phyloP scores from a whole-genome alignment of 2,797 vertebrate species.

The Protonibea diacanthus region DNA sequence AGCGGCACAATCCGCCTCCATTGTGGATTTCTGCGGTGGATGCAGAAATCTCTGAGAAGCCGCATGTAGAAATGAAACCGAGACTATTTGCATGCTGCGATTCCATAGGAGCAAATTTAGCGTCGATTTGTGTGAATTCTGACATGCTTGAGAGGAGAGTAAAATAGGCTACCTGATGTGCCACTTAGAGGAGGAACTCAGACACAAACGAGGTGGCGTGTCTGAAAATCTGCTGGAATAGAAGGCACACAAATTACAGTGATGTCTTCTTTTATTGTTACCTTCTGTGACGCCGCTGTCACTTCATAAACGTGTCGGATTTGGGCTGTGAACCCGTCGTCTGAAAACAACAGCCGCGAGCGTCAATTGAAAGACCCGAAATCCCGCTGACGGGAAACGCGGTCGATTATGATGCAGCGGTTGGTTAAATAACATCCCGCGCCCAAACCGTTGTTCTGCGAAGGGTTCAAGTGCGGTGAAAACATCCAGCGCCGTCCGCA shows the following conservation, averaged over 20 bases:
- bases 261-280: conserved; percentile 2
- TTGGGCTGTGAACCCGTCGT: neutral
- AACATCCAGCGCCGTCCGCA: conserved; percentile 41
- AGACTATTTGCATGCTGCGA: neutral
- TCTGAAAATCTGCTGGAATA: neutral
- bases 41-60: neutral
- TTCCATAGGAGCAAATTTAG: neutral
- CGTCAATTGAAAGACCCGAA: conserved; percentile 15
- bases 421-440: conserved; percentile 55
- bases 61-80: neutral
- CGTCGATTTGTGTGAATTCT: neutral
- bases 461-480: conserved; percentile 62
- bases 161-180: neutral
- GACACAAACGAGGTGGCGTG: neutral
- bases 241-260: neutral
- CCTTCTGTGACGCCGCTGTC: conserved; percentile 6
- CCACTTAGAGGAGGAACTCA: neutral
- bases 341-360: conserved; percentile 7
- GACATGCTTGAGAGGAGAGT: neutral
- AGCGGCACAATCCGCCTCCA: neutral
- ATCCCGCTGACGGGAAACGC: conserved; percentile 16
- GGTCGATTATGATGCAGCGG: conserved; percentile 33
- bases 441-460: conserved; percentile 18
- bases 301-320: conserved; percentile 8
- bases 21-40: neutral